Percentiles rank a stretch among this genome's conserved stretches.
Evolutionary conservation across 2,888 invertebrate species (phyloP).

Genomic region (Tenthredo amoena): DNA sequence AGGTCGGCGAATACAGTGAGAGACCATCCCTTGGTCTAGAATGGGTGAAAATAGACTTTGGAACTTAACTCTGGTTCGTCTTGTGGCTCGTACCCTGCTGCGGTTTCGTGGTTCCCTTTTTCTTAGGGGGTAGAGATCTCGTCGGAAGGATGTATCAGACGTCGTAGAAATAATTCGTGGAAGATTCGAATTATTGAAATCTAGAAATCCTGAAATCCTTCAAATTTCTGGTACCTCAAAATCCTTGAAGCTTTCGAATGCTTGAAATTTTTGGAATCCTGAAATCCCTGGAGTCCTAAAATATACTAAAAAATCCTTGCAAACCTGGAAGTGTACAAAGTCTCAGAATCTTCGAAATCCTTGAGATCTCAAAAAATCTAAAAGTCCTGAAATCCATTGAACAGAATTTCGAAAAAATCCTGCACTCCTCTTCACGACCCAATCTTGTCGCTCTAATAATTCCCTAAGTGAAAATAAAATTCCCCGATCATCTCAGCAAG

Average conservation of each 20-base stretch:
- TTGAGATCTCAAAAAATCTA: neutral
- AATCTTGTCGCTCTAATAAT: neutral
- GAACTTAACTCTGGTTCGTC: constrained; percentile 1
- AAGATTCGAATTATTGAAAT: neutral
- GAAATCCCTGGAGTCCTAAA: neutral
- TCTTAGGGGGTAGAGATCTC: neutral
- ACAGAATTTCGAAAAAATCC: neutral
- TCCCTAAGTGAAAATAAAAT: neutral
- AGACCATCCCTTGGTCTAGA: neutral
- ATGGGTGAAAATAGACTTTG: constrained; percentile 5
- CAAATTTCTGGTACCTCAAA: neutral
- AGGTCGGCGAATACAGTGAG: constrained; percentile 12
- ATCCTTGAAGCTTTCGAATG: neutral
- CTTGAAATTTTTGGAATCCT: neutral
- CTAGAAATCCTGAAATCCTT: neutral
- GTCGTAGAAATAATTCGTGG: no score
- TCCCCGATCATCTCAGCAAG: neutral
- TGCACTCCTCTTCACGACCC: neutral
- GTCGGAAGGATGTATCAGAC: neutral
- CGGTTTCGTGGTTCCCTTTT: neutral
- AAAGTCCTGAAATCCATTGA: neutral
- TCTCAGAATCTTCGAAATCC: neutral
- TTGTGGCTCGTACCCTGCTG: neutral
- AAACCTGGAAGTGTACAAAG: neutral
- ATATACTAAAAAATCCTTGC: neutral